Evolutionary conservation across 1,140 invertebrate genomes (phyloP), one percentile per base, ranked within the genome.

Genomic region (Elysia chlorotica): DNA sequence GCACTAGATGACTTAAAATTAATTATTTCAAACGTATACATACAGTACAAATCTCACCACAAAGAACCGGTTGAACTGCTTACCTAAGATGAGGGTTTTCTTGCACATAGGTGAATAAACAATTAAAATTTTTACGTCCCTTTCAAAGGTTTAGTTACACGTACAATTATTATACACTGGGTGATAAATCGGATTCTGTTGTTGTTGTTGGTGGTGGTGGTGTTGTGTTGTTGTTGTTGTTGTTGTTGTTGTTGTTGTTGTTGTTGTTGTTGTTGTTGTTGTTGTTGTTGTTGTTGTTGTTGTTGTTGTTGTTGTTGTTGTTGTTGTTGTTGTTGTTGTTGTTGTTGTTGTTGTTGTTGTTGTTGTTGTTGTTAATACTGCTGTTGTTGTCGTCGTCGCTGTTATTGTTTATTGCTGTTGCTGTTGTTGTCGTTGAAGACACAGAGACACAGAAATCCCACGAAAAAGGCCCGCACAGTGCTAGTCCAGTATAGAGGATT

Each of bases 261-360:
- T 65, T 33, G 21, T 36, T 66, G 21, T 66, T 36, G 35, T 23
- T 66, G 35, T 66, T n/a, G 35, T 36, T 48, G 33, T 37, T 69
- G 66, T 56, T 48, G 41, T 48, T 48, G 25, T 65, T 1, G 21
- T 31, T 65, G 62, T 19, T 65, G 2, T 48, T 48, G 41, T 48
- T 48, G 41, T 48, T 48, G 41, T 48, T 48, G 41, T 48, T 48
- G 41, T 48, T 48, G 10, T 48, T 48, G 41, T 48, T 48, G 41
- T 48, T 48, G n/a, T 14, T 48, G 10, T 48, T 10, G 10, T 48
- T 48, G 41, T 48, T 48, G 41, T 10, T 10, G 41, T 48, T 48
- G 10, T 48, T 48, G 10, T 14, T 14, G 41, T n/a, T 48, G 62
- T 65, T 33, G 21, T 36, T 66, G 21, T 66, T 36, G 35, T 23